These are phyloP conservation scores for Lamprotornis superbus DNA, from an alignment of 2,113 vertebrate genomes.

Conservation along the genomic window DNA sequence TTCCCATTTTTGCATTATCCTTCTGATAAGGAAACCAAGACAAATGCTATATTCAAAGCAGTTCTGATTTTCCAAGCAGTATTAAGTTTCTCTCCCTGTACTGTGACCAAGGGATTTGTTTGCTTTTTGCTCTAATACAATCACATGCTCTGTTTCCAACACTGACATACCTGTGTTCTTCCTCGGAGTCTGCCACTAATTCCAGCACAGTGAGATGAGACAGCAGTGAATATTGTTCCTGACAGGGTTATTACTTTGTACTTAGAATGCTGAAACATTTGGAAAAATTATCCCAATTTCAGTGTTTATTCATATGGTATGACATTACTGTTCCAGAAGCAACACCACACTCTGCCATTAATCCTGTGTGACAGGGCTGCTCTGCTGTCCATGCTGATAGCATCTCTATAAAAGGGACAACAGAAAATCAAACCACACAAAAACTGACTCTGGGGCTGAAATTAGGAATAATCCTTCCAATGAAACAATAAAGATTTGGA, in stretches of 20 bases:
- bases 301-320: background rate
- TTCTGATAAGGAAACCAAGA: background rate
- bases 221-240: constrained; percentile 1
- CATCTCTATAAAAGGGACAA: background rate
- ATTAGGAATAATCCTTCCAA: background rate
- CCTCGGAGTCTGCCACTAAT: background rate
- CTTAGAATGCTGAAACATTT: constrained; percentile 2
- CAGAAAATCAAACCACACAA: background rate
- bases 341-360: background rate
- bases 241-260: constrained; percentile 45
- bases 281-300: constrained; percentile 23
- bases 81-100: background rate
- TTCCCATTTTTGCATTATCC: background rate
- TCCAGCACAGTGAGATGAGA: background rate
- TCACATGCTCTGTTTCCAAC: background rate
- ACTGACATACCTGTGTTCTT: background rate
- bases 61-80: background rate
- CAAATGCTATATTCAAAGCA: background rate
- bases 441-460: background rate
- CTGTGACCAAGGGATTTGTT: background rate
- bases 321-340: background rate
- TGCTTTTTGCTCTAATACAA: background rate
- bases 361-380: background rate
- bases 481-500: background rate
- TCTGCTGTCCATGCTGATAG: background rate